Percentiles rank a stretch among this genome's conserved stretches.
These are phyloP conservation scores for Pachyuromys duprasi DNA, from an alignment of 2,797 vertebrate genomes.

Conservation along the genomic window DNA sequence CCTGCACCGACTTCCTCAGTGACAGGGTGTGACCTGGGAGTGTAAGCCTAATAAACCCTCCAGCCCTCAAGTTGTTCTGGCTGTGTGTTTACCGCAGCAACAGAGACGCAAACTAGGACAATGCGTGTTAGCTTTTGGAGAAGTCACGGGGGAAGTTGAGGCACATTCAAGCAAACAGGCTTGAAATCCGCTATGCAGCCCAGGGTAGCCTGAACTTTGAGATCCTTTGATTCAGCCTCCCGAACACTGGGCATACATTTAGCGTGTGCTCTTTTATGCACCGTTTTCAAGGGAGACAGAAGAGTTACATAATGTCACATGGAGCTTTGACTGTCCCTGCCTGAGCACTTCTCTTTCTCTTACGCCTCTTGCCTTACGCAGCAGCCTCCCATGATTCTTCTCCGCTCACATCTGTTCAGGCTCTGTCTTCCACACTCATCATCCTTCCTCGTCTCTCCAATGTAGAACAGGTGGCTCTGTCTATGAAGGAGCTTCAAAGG, in stretches of 20 bases:
- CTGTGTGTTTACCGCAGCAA: background rate
- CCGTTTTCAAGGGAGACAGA: background rate
- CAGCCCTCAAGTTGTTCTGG: background rate
- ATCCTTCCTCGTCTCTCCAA: background rate
- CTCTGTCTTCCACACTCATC: background rate
- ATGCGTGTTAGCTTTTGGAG: background rate
- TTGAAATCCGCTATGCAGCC: background rate
- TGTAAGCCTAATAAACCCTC: background rate
- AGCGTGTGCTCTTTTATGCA: background rate
- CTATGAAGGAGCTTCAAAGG: background rate
- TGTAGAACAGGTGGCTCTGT: background rate
- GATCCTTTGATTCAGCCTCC: background rate
- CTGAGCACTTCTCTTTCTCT: background rate
- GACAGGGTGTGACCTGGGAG: background rate
- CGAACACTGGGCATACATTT: background rate
- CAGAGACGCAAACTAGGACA: background rate
- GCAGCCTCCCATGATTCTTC: background rate
- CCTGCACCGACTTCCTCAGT: background rate
- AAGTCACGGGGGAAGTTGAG: background rate
- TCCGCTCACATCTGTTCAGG: background rate
- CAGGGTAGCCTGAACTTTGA: background rate
- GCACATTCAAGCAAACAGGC: background rate
- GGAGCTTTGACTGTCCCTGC: background rate
- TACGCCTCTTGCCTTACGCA: background rate
- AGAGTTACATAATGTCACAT: background rate